phyloP scores from a whole-genome alignment of 2,113 vertebrate genomes.

The Prochilodus magdalenae region DNA sequence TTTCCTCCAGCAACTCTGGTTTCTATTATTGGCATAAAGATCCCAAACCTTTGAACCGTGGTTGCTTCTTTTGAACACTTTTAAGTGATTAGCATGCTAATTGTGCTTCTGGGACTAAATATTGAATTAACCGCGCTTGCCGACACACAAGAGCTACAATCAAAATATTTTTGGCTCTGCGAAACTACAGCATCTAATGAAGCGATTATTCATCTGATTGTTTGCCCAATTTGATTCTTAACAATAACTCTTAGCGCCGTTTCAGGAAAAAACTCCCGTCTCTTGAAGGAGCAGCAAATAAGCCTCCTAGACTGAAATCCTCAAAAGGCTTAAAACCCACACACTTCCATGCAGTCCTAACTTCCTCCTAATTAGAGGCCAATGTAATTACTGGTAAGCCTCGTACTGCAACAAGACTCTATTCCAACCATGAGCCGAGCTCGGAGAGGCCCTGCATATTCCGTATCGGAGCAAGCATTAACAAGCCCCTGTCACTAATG shows the following conservation, averaged over 20 bases:
- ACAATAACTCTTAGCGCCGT: background rate
- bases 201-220: background rate
- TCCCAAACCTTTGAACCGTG: too few species aligned
- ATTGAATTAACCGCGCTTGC: background rate
- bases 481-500: constrained; percentile 18
- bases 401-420: constrained; percentile 9
- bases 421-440: constrained; percentile 12
- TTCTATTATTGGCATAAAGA: too few species aligned
- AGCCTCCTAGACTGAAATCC: background rate
- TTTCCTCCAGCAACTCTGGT: too few species aligned
- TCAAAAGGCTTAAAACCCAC: constrained; percentile 28
- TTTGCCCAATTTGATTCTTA: background rate
- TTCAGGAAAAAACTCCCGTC: background rate
- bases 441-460: constrained; percentile 12
- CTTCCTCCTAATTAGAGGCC: constrained; percentile 38
- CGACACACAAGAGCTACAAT: background rate
- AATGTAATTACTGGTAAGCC: constrained; percentile 38
- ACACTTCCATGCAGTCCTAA: constrained; percentile 7
- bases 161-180: background rate
- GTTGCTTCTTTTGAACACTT: background rate
- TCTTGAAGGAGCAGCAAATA: background rate
- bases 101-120: background rate
- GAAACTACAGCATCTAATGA: background rate
- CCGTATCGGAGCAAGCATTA: constrained; percentile 14
- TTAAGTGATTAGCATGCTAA: background rate